Conservation (phyloP, 1,140 invertebrate species). For the Trigoniulus corallinus region DNA sequence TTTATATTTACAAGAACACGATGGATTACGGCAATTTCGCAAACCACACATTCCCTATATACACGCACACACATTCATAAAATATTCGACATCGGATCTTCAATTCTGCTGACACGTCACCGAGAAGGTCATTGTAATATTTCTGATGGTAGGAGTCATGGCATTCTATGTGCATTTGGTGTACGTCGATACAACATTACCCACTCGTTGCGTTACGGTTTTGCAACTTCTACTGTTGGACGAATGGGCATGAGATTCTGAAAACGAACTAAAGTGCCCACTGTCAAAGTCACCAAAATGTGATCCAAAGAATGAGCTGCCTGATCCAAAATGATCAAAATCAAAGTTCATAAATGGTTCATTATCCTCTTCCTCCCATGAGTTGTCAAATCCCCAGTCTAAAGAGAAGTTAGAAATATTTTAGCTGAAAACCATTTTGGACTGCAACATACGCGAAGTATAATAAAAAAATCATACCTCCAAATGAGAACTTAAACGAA, state of each 20-base stretch:
- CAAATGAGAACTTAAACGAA: neutral
- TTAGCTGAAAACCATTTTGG: neutral
- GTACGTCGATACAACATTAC: constrained; percentile 28
- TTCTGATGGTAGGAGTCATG: no score
- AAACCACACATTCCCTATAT: no score
- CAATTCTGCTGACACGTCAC: no score
- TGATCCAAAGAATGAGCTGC: neutral
- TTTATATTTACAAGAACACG: no score
- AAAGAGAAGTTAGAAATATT: constrained; percentile 2
- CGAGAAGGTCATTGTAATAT: no score
- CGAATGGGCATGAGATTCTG: neutral
- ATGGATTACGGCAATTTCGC: no score
- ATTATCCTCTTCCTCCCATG: constrained; percentile 8
- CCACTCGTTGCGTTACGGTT: constrained; percentile 26
- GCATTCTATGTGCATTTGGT: constrained; percentile 25
- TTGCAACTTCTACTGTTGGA: constrained; percentile 12
- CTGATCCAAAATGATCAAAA: constrained; percentile 14
- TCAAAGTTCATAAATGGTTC: constrained; percentile 6
- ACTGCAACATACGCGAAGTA: no score
- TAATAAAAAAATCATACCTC: no score
- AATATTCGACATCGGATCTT: no score
- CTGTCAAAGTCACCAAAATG: constrained; percentile 13
- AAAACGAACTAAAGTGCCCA: constrained; percentile 10
- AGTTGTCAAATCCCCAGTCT: constrained; percentile 9
- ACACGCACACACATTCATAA: no score